Base-by-base conservation (phyloP, 2,113 vertebrate species). In the Tachysurus vachellii region DNA sequence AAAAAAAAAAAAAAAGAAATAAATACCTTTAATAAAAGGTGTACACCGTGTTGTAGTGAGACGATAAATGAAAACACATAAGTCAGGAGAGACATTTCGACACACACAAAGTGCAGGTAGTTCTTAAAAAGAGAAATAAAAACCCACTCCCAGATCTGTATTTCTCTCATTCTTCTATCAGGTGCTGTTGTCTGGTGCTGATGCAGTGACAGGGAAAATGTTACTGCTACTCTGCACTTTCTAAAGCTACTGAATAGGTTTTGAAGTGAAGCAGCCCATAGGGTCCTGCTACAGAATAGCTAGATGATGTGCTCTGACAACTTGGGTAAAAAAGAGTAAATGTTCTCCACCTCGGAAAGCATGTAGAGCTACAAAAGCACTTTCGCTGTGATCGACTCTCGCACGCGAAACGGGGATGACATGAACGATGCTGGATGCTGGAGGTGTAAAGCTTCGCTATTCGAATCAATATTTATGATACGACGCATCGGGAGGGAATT, bases 1-100 rank as follows among this genome's bases (percentile, higher is more conserved):
- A 86, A 90, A 88, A 91, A 89, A 83, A 92, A 91, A 87, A 88
- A 92, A 54, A 88, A 85, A 44, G 21, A 66, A 88, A 88, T 42
- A 91, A 91, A 93, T 88, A 2, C 17, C 28, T 14, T 47, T 26
- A 50, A 76, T 76, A 47, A 76, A 75, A 2, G n/a, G 44, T 53
- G 44, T 42, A 44, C 44, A 8, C 42, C 1, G 31, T 36, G 36
- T 6, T 23, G 9, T 16, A 70, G 28, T 73, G 19, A 47, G 16
- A 71, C 6, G 47, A 23, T 44, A 47, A 47, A 75, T 44, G 4
- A 47, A 47, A 21, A 23, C 21, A 2, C 21, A 76, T 7, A 53
- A 50, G 19, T 50, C 44, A 50, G 44, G 21, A 75, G 44, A 75
- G 44, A 75, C 21, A 26, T 47, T 75, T 75, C 4, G 11, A 59